These are phyloP conservation scores for Mnemiopsis leidyi DNA, from an alignment of 37 sponge, comb jelly and placozoan species.

Conservation along the genomic window DNA sequence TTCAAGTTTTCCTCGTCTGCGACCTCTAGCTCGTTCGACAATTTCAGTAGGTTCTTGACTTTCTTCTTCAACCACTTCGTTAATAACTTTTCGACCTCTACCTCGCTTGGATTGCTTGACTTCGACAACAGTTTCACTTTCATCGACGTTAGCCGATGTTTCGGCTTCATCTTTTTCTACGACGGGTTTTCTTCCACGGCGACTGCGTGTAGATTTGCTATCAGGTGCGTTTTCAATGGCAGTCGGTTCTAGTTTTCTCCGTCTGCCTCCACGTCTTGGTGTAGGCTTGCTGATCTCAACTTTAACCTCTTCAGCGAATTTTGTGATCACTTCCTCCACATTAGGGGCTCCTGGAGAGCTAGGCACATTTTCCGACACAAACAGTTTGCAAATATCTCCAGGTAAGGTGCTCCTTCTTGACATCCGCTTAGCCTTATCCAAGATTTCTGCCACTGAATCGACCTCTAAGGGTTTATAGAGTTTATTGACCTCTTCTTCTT, in stretches of 20 bases:
- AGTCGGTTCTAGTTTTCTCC: background rate
- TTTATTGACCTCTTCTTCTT: background rate
- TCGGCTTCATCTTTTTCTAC: background rate
- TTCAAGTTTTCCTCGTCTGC: background rate
- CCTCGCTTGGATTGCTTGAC: background rate
- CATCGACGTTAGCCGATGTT: background rate
- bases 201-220: background rate
- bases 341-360: background rate
- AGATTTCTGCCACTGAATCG: slow-evolving; percentile 7
- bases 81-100: background rate
- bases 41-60: background rate
- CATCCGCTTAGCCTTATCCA: background rate
- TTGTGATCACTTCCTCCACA: background rate
- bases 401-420: slow-evolving; percentile 29
- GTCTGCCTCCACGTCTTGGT: background rate
- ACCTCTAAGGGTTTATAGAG: background rate
- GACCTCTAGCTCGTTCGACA: background rate
- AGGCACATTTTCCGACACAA: background rate
- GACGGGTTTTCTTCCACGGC: background rate
- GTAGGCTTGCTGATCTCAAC: background rate
- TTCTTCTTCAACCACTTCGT: background rate
- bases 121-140: background rate
- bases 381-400: slow-evolving; percentile 13
- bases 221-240: background rate
- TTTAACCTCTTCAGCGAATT: background rate